Evolutionary conservation across 2,113 vertebrate genomes (phyloP).

Genomic region (Cryptotis parvus): DNA sequence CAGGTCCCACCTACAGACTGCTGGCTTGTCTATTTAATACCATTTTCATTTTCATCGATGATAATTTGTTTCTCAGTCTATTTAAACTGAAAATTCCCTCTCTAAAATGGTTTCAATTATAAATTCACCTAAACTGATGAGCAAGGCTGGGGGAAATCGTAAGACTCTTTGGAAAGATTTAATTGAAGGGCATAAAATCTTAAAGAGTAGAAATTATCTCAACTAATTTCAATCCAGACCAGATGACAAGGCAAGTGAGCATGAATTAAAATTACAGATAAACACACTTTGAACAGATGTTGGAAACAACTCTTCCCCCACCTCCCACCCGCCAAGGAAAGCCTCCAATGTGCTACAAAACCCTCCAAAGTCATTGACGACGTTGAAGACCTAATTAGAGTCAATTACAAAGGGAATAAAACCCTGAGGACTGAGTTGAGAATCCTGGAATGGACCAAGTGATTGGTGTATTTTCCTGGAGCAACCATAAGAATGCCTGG

Average conservation of each 20-base stretch:
- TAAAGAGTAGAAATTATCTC: slow-evolving; percentile 77
- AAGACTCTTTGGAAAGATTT: slow-evolving; percentile 65
- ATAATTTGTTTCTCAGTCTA: background rate
- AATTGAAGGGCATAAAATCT: slow-evolving; percentile 77
- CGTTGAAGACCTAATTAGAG: slow-evolving; percentile 75
- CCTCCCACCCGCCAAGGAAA: too few relatives aligned
- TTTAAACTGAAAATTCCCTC: background rate
- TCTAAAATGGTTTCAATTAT: slow-evolving; percentile 49
- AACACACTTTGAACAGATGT: slow-evolving; percentile 80
- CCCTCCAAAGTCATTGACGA: slow-evolving; percentile 73
- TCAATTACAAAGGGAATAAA: slow-evolving; percentile 73
- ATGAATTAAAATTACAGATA: slow-evolving; percentile 84
- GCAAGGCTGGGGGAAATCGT: slow-evolving; percentile 14
- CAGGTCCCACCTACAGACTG: background rate
- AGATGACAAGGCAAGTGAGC: slow-evolving; percentile 81
- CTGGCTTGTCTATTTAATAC: background rate
- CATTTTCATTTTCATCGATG: background rate
- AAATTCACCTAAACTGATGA: slow-evolving; percentile 48
- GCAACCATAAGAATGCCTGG: slow-evolving; percentile 11
- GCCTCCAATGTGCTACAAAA: slow-evolving; percentile 70
- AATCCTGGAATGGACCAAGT: slow-evolving; percentile 40
- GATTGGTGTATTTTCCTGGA: slow-evolving; percentile 64
- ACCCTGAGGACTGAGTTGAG: slow-evolving; percentile 66
- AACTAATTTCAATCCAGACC: slow-evolving; percentile 76
- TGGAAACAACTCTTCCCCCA: slow-evolving; percentile 64